phyloP scores from a whole-genome alignment of 2,797 vertebrate genomes.

The Botia almorhae region DNA sequence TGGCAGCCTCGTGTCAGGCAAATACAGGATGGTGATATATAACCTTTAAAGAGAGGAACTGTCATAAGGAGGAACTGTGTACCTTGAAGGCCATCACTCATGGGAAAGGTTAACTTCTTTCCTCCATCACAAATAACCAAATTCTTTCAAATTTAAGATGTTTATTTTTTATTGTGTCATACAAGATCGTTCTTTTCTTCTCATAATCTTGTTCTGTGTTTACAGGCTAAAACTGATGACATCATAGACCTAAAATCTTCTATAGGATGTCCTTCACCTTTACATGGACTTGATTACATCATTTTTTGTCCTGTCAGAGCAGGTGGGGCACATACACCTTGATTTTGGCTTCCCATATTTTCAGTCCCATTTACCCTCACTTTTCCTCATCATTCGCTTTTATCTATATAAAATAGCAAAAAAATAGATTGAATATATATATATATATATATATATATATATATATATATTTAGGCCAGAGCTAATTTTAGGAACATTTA shows the following conservation, averaged over 20 bases:
- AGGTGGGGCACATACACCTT: too few relatives aligned
- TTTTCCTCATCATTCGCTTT: background rate
- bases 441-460: too few relatives aligned
- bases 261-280: slow-evolving; percentile 23
- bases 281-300: background rate
- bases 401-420: background rate
- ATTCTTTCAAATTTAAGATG: background rate
- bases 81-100: slow-evolving; percentile 54
- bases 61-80: slow-evolving; percentile 42
- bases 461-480: background rate
- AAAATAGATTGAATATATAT: too few relatives aligned
- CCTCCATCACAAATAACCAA: slow-evolving; percentile 13
- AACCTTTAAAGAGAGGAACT: slow-evolving; percentile 53
- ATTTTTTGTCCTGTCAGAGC: too few relatives aligned
- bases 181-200: background rate
- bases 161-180: background rate
- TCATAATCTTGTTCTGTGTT: slow-evolving; percentile 15
- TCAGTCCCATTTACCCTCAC: background rate
- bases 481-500: background rate
- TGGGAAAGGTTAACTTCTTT: slow-evolving; percentile 46
- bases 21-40: slow-evolving; percentile 42
- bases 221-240: background rate
- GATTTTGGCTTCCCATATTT: background rate
- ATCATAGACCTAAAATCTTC: background rate
- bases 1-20: slow-evolving; percentile 39